Evolutionary conservation across 2,797 vertebrate species (phyloP), one percentile per base, ranked within the genome.

Genomic region (Pseudochromis fuscus): DNA sequence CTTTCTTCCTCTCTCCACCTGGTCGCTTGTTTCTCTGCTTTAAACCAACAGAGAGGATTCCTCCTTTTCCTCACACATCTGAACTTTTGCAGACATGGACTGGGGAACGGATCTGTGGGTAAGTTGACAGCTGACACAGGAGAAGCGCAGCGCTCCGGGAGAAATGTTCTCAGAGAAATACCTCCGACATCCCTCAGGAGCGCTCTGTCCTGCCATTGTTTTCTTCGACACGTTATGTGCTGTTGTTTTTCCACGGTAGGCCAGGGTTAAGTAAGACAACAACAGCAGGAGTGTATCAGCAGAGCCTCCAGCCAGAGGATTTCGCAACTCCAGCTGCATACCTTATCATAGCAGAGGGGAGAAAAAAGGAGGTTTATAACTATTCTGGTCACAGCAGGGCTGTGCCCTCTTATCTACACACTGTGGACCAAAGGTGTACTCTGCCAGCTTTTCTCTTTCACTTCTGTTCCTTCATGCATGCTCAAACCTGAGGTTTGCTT

Each of bases 81-180:
- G 15, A 55, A 45, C 25, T 28, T 49, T 19, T 7, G 83, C 72
- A 53, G 78, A 83, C 84, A 93, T 93, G 92, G 89, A 91, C 81
- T 93, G 91, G 91, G 92, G 92, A 35, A 83, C 90, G 0, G 88
- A 91, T 42, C 87, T 93, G 1, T 93, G 92, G 92, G 92, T 93
- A 52, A 92, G 91, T 89, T 90, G 83, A 89, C 91, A 88, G 88
- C 84, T 91, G 86, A 85, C 77, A 30, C 64, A 4, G 13, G 11
- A 44, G 35, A 30, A 62, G 72, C 15, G 42, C 11, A 59, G 23
- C 2, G 11, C 33, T 24, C 5, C 3, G 19, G 44, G 35, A 57
- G 19, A 21, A 44, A 27, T 49, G 6, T 21, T 40, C 38, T 24
- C 3, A 27, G n/a, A 18, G 19, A 15, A 19, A 19, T 2, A 16